These are phyloP conservation scores for Macaria liturata DNA, from an alignment of 2,888 invertebrate genomes.

Conservation along the genomic window DNA sequence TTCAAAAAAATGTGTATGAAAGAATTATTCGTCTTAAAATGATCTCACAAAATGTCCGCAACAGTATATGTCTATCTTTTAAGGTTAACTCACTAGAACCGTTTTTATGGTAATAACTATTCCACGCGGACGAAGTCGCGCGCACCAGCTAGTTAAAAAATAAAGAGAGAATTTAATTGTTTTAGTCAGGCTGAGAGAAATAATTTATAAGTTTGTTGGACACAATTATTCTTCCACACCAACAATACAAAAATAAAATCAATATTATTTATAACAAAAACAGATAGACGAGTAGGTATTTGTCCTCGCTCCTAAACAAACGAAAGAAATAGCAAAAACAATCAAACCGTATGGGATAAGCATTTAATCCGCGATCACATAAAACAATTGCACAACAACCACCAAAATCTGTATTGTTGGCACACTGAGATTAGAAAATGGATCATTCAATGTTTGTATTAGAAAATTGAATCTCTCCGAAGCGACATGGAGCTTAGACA, in stretches of 20 bases:
- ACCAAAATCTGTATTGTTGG: conserved; percentile 16
- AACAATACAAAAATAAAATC: neutral
- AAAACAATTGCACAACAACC: conserved; percentile 8
- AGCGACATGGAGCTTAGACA: conserved; percentile 9
- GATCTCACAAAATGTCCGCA: too few species aligned
- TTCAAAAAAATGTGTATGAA: too few species aligned
- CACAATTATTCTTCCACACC: too few species aligned
- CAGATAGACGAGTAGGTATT: neutral
- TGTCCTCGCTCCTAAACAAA: neutral
- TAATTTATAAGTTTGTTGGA: too few species aligned
- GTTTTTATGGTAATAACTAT: too few species aligned
- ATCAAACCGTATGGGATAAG: neutral
- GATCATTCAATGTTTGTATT: conserved; percentile 21
- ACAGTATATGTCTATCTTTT: too few species aligned
- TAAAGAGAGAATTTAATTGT: too few species aligned
- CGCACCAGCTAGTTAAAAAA: too few species aligned
- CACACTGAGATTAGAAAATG: conserved; percentile 19
- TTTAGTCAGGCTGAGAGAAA: too few species aligned
- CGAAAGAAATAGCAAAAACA: neutral
- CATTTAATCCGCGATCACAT: conserved; percentile 8
- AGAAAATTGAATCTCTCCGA: conserved; percentile 20
- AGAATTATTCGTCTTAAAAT: too few species aligned
- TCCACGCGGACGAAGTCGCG: too few species aligned
- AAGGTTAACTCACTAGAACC: too few species aligned
- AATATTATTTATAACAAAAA: neutral